These are phyloP conservation scores for Diorhabda elongata DNA, from an alignment of 1,140 invertebrate species.

Conservation along the genomic window DNA sequence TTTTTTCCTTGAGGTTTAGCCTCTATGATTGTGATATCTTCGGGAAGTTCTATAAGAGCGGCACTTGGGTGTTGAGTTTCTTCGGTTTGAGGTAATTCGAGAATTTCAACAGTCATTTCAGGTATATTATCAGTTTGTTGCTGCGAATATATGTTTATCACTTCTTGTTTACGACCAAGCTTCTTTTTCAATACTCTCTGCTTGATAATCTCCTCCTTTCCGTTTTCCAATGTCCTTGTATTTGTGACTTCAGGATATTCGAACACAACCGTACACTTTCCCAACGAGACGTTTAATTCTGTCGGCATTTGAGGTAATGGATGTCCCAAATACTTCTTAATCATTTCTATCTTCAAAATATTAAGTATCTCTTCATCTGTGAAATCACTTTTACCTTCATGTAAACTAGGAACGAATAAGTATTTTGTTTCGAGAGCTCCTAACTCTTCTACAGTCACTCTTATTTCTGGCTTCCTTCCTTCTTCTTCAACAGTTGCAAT, in stretches of 20 bases:
- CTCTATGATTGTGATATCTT: conserved; percentile 49
- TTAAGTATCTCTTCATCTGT: conserved; percentile 29
- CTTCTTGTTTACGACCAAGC: conserved; percentile 31
- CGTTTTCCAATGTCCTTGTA: conserved; percentile 13
- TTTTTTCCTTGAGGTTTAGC: conserved; percentile 44
- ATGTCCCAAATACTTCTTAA: conserved; percentile 34
- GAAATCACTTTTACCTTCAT: conserved; percentile 26
- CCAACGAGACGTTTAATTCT: conserved; percentile 19
- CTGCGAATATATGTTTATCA: conserved; percentile 25
- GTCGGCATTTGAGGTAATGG: conserved; percentile 32
- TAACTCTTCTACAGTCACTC: conserved; percentile 44
- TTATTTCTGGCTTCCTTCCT: conserved; percentile 39
- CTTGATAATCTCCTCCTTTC: conserved; percentile 23
- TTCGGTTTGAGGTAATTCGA: conserved; percentile 22
- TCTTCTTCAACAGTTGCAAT: conserved; percentile 43
- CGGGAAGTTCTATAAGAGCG: conserved; percentile 42
- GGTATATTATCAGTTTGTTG: conserved; percentile 25
- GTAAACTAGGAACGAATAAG: conserved; percentile 33
- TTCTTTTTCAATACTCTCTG: conserved; percentile 30
- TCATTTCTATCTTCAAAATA: conserved; percentile 33
- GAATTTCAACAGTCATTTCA: conserved; percentile 20
- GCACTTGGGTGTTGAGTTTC: conserved; percentile 20
- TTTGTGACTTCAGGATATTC: conserved; percentile 28
- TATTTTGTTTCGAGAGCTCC: conserved; percentile 35
- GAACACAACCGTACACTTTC: conserved; percentile 22